Base-by-base conservation (phyloP, 2,113 vertebrate species). In the Rhipidura dahli region DNA sequence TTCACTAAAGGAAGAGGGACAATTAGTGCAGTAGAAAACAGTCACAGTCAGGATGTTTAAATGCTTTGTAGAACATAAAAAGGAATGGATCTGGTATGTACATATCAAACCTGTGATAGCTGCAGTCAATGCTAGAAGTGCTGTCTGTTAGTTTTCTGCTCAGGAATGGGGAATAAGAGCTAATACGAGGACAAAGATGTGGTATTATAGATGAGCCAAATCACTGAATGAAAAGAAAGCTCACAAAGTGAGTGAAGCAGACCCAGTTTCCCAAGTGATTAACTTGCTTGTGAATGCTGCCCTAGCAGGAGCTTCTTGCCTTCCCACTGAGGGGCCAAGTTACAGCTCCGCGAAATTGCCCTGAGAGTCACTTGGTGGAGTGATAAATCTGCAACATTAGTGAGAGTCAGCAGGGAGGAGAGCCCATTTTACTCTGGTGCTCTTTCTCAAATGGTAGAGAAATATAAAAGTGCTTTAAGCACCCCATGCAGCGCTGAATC, bases 401-500 rank as follows among this genome's bases (percentile, higher is more conserved):
- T 0, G 2, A 64, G 37, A 81, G 21, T 18, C 73, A 76, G 37
- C 65, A 61, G 63, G 59, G 63, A 83, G 18, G 33, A 72, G 45
- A 91, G 17, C 17, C 35, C 33, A 37, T 83, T 76, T 91, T 10
- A 26, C 15, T 61, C 37, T 57, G 39, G 6, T 0, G 0, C 33
- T 69, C 15, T 15, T 94, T 89, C 64, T 91, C 30, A 75, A 83
- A 44, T 0, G 5, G 42, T 39, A 61, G 83, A 79, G 54, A 64
- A 87, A 65, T 83, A 69, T 7, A 53, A 61, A 89, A 83, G 6
- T 9, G 16, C 59, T 71, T 89, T 68, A 65, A 70, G 40, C 27
- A n/a, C 42, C 42, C 22, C 0, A 7, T 30, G n/a, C n/a, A 44
- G 31, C 0, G 0, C 64, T 71, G 83, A 78, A 81, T 77, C 27